A percentile compares a stretch with the other conserved stretches of the same genome.
These are phyloP conservation scores for Macrotus californicus DNA, from an alignment of 2,113 vertebrate species.

Conservation along the genomic window DNA sequence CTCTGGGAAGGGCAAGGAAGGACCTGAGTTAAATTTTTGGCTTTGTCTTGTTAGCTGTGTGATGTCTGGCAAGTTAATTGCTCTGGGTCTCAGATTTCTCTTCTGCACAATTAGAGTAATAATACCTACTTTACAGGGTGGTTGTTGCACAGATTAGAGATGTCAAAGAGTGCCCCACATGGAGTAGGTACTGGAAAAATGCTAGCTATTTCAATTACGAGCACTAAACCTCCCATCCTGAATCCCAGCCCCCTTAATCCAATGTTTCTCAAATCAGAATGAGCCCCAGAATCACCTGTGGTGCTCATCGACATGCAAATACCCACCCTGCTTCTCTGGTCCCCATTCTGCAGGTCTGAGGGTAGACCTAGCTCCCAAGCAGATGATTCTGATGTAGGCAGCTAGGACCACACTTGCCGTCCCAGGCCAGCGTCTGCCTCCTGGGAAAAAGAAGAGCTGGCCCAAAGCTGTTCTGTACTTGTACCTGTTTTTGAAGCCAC, in stretches of 20 bases:
- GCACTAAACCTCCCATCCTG: not conserved
- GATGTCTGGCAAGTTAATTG: slow-evolving; percentile 44
- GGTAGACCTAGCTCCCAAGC: not conserved
- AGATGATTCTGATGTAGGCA: not conserved
- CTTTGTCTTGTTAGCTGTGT: not conserved
- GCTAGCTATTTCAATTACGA: not conserved
- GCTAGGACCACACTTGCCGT: not conserved
- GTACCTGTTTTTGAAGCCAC: not conserved
- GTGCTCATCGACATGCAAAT: not conserved
- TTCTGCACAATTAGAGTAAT: slow-evolving; percentile 46
- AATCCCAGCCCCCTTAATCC: not conserved
- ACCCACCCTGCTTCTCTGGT: not conserved
- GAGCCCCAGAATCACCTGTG: not conserved
- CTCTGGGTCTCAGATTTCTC: slow-evolving; percentile 50
- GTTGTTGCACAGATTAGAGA: not conserved
- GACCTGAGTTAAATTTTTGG: not conserved
- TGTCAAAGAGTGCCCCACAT: not conserved
- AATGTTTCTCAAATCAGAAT: not conserved
- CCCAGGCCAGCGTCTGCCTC: not conserved
- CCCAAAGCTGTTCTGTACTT: not conserved
- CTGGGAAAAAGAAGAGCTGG: no score
- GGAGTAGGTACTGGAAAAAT: not conserved
- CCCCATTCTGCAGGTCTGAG: not conserved
- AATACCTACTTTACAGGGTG: slow-evolving; percentile 15
- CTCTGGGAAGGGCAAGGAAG: not conserved